Evolutionary conservation across 2,797 vertebrate species (phyloP).

Genomic region (Heteromormyrus szaboi): DNA sequence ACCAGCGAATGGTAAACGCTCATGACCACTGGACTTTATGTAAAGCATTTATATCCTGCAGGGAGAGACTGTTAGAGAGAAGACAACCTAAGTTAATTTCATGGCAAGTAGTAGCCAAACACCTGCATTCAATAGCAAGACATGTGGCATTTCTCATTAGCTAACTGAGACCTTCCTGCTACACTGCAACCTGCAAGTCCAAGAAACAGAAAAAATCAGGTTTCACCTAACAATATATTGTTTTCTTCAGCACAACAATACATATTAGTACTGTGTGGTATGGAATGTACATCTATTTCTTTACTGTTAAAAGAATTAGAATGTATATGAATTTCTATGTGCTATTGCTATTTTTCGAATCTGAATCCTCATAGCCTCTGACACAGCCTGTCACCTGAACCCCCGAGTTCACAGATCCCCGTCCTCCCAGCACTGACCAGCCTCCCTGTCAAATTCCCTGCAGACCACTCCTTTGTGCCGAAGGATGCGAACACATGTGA

Average conservation of each 20-base stretch:
- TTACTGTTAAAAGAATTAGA: not conserved
- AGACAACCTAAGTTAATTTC: not conserved
- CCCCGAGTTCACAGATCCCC: not conserved
- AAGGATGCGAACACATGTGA: conserved; percentile 6
- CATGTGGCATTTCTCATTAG: not conserved
- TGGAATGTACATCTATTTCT: not conserved
- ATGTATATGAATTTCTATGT: not conserved
- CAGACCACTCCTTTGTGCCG: not conserved
- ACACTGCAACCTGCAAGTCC: not conserved
- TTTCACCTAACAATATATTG: not conserved
- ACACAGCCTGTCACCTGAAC: conserved; percentile 1
- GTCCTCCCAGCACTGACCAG: not conserved
- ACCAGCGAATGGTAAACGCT: not conserved
- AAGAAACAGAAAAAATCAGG: not conserved
- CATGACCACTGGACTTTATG: not conserved
- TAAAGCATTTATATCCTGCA: conserved; percentile 1
- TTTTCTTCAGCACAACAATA: not conserved
- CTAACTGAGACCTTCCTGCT: not conserved
- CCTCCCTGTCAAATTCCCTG: not conserved
- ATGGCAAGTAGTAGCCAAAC: not conserved
- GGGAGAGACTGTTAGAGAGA: not conserved
- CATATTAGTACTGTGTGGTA: not conserved
- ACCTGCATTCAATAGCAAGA: not conserved
- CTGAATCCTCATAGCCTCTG: not conserved
- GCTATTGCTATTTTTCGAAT: not conserved